Evolutionary conservation across 1,140 invertebrate species (phyloP), one percentile per base, ranked within the genome.

Genomic region (Antheraea pernyi): DNA sequence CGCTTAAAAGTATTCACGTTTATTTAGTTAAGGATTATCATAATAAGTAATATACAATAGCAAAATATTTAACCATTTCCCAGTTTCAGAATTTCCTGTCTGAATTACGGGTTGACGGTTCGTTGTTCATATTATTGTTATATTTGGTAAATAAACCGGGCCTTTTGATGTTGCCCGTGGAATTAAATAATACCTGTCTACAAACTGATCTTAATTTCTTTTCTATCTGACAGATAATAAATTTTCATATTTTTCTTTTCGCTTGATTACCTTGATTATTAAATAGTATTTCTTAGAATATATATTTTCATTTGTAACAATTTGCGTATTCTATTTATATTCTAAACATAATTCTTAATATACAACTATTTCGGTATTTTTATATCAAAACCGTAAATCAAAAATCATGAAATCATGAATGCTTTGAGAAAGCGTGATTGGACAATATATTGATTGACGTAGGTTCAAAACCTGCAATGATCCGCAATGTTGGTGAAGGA

Each of bases 1-100:
- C 69, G 77, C 75, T 79, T 79, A 81, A 80, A 84, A 82, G 76
- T 81, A 74, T 72, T 74, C 69, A 68, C 73, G 79, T 78, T 83
- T 76, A 81, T 83, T 79, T 81, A 80, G 74, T 68, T 71, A 77
- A 71, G 64, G 69, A 74, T 68, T 71, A 74, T 71, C 61, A 66
- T 74, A 71, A 69, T 63, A 61, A 62, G 19, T 67, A 64, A 46
- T 71, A 60, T 63, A 69, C 61, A 68, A 68, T 66, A 42, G 58
- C 36, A 63, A 69, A 64, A 66, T 42, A 36, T 60, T 71, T 74
- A 36, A 48, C 59, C 18, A 62, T 68, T 70, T 53, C 61, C 67
- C 59, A 37, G 69, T 73, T 30, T 64, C 60, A 16, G 53, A 48
- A 48, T 67, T 59, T 73, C 65, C 65, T 36, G 62, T 19, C 39